Evolutionary conservation across 2,113 vertebrate genomes (phyloP).

Genomic region (Pelobates fuscus): DNA sequence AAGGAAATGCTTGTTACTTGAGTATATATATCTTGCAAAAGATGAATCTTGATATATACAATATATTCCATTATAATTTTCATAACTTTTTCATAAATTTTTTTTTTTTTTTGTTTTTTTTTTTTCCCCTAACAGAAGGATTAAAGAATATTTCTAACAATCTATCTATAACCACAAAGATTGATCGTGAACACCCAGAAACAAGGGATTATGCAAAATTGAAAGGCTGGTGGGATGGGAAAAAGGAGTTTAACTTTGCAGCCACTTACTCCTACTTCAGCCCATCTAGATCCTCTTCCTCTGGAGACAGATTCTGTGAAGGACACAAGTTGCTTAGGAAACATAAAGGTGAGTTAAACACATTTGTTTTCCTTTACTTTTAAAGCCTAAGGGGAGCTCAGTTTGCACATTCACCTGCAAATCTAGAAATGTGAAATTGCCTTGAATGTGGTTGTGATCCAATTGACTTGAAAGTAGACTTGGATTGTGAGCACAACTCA

Average conservation of each 20-base stretch:
- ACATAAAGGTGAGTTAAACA: constrained; percentile 77
- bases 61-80: too few species aligned
- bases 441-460: constrained; percentile 1
- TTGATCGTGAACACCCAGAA: constrained; percentile 84
- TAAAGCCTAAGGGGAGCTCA: neutral
- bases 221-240: constrained; percentile 90
- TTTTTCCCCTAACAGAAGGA: constrained; percentile 77
- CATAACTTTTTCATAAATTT: too few species aligned
- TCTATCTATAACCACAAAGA: constrained; percentile 87
- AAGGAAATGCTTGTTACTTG: too few species aligned
- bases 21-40: too few species aligned
- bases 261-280: constrained; percentile 79
- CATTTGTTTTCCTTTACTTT: too few species aligned
- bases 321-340: constrained; percentile 85
- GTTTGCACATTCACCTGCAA: neutral
- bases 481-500: too few species aligned
- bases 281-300: constrained; percentile 79
- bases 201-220: constrained; percentile 79
- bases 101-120: too few species aligned
- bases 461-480: too few species aligned
- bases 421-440: neutral
- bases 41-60: too few species aligned
- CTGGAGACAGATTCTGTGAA: constrained; percentile 80
- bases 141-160: constrained; percentile 93
- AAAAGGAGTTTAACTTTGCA: constrained; percentile 84